These are phyloP conservation scores for Coremacera marginata DNA, from an alignment of 2,888 invertebrate genomes.

Conservation along the genomic window DNA sequence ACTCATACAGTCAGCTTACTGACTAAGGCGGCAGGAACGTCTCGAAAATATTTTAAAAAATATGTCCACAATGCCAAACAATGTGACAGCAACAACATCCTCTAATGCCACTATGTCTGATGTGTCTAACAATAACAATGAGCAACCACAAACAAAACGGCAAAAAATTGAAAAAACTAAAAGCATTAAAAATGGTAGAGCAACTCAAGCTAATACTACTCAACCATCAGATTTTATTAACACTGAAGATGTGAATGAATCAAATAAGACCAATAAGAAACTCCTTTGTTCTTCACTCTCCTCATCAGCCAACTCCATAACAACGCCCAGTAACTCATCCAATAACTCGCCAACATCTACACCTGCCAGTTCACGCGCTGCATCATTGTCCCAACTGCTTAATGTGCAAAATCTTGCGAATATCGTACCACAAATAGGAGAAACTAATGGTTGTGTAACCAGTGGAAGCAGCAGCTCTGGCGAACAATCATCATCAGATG, in stretches of 20 bases:
- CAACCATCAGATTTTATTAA: conserved; percentile 58
- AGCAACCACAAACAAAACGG: conserved; percentile 88
- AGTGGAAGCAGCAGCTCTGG: conserved; percentile 38
- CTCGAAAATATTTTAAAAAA: background rate
- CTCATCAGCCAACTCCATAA: conserved; percentile 59
- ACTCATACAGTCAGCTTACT: background rate
- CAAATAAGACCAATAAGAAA: conserved; percentile 50
- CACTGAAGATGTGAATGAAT: conserved; percentile 33
- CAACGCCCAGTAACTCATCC: conserved; percentile 55
- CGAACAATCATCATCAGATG: conserved; percentile 55
- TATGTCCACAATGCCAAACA: conserved; percentile 27
- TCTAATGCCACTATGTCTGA: conserved; percentile 24
- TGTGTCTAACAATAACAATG: conserved; percentile 58
- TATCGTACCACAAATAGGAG: conserved; percentile 54
- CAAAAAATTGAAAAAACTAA: conserved; percentile 75
- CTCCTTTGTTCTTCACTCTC: conserved; percentile 60
- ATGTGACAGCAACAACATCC: conserved; percentile 30
- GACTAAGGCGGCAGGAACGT: conserved; percentile 38
- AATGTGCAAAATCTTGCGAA: conserved; percentile 57
- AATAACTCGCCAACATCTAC: conserved; percentile 61
- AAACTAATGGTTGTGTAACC: conserved; percentile 18
- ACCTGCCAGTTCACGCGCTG: conserved; percentile 60
- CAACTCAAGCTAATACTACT: conserved; percentile 38
- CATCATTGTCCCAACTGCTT: conserved; percentile 59
- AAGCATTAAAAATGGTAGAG: conserved; percentile 44